Evolutionary conservation across 2,888 invertebrate species (phyloP).

Genomic region (Choristoneura rosaceana): DNA sequence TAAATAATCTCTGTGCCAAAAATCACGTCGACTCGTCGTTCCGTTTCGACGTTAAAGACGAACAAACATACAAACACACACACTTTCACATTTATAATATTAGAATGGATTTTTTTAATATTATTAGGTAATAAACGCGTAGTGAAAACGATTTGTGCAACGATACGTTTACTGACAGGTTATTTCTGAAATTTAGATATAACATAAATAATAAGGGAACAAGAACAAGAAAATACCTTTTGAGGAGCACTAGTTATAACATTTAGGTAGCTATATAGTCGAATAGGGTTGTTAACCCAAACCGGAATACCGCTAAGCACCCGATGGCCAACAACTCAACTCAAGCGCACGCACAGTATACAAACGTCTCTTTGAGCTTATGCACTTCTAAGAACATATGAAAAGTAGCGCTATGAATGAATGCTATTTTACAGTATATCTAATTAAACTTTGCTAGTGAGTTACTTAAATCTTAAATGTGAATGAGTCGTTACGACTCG

Average conservation of each 20-base stretch:
- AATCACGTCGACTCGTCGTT: too few species aligned
- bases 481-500: neutral
- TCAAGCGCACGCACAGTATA: conserved; percentile 41
- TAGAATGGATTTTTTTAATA: too few species aligned
- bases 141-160: too few species aligned
- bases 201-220: neutral
- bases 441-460: conserved; percentile 4
- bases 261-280: conserved; percentile 38
- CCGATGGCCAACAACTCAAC: conserved; percentile 46
- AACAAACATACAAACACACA: too few species aligned
- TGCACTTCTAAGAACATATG: conserved; percentile 32
- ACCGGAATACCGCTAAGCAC: conserved; percentile 51
- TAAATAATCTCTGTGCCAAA: too few species aligned
- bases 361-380: conserved; percentile 32
- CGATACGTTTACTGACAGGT: neutral
- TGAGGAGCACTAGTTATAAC: conserved; percentile 4
- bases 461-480: neutral
- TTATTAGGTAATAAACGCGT: too few species aligned
- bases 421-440: neutral
- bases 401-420: conserved; percentile 15
- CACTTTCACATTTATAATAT: too few species aligned
- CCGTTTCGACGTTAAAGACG: too few species aligned
- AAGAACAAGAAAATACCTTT: neutral
- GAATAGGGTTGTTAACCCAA: conserved; percentile 57
- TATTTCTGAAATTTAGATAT: neutral